phyloP scores from a whole-genome alignment of 2,113 vertebrate species.

The Cygnus atratus region DNA sequence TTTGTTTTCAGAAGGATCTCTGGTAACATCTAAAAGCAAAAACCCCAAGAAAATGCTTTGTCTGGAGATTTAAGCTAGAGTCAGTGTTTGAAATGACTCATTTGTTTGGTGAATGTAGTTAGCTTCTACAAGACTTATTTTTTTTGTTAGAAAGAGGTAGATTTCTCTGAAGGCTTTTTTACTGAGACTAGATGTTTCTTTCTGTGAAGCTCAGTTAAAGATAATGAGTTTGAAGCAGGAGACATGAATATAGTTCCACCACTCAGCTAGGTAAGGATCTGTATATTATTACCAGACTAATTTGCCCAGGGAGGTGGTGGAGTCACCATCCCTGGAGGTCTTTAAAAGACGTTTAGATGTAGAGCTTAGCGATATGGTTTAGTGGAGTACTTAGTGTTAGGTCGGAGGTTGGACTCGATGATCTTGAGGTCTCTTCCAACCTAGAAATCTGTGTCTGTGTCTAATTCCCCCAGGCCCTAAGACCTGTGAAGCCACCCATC shows the following conservation, averaged over 20 bases:
- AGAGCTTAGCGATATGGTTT: no score
- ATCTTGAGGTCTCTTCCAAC: no score
- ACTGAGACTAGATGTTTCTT: not conserved
- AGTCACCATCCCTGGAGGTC: no score
- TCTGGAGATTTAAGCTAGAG: not conserved
- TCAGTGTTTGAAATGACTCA: not conserved
- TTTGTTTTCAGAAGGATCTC: not conserved
- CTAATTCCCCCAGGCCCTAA: not conserved
- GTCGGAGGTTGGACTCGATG: no score
- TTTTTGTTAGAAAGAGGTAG: not conserved
- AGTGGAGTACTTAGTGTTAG: no score
- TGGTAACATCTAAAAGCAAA: not conserved
- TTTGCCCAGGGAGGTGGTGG: no score
- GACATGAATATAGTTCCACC: not conserved
- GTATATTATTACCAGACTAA: not conserved
- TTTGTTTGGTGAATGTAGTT: not conserved
- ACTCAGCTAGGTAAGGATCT: not conserved
- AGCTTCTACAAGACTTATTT: not conserved
- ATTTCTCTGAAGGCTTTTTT: slow-evolving; percentile 9
- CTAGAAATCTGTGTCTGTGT: no score
- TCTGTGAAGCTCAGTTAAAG: not conserved
- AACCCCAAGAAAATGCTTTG: not conserved
- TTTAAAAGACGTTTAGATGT: no score
- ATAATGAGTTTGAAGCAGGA: not conserved
- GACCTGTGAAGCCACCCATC: not conserved